phyloP scores from a whole-genome alignment of 1,140 invertebrate genomes.

The Drosophila kanapiae region DNA sequence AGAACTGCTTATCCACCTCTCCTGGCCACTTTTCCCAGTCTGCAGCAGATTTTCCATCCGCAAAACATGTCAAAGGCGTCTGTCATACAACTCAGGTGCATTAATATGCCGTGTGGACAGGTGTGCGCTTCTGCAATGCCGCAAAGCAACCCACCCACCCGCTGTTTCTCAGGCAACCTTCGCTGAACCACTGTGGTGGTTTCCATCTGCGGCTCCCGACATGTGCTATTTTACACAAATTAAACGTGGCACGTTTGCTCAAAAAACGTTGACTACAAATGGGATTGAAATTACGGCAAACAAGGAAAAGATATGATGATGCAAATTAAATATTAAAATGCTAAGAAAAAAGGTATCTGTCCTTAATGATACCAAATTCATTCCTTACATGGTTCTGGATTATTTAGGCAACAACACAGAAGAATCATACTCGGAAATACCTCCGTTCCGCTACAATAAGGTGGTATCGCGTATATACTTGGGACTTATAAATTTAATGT shows the following conservation, averaged over 20 bases:
- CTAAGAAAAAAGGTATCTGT: neutral
- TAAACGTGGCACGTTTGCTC: constrained; percentile 34
- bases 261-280: neutral
- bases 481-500: no score
- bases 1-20: constrained; percentile 22
- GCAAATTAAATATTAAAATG: neutral
- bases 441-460: no score
- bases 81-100: constrained; percentile 28
- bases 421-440: no score
- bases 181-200: neutral
- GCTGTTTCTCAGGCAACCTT: neutral
- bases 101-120: constrained; percentile 7
- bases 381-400: neutral
- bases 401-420: no score
- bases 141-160: neutral
- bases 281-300: constrained; percentile 41
- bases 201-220: constrained; percentile 25
- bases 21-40: neutral
- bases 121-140: neutral
- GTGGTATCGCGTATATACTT: no score
- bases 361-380: neutral
- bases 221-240: constrained; percentile 51
- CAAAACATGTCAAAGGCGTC: constrained; percentile 27
- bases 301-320: neutral
- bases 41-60: constrained; percentile 10